Conservation (phyloP, 2,888 invertebrate genomes). For the Athrips mouffetella region DNA sequence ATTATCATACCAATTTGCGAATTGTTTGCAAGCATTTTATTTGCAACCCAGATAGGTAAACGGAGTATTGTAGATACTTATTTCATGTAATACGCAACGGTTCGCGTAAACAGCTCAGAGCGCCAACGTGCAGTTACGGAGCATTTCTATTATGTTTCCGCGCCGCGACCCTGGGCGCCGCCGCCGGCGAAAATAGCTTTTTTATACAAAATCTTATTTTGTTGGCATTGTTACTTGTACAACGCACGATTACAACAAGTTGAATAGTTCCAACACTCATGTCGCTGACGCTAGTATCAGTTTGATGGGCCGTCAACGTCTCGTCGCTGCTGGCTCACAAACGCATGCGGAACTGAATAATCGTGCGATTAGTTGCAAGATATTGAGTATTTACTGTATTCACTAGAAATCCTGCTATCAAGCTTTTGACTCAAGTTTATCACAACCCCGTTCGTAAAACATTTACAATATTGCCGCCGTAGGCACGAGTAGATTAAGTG, state of each 20-base stretch:
- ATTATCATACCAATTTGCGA: too few relatives aligned
- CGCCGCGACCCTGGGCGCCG: constrained; percentile 38
- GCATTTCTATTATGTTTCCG: constrained; percentile 32
- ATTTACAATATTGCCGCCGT: too few relatives aligned
- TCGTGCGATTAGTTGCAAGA: constrained; percentile 2
- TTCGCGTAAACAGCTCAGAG: neutral
- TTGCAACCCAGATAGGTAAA: too few relatives aligned
- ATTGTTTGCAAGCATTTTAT: too few relatives aligned
- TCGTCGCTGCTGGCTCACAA: neutral
- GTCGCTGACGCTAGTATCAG: constrained; percentile 20
- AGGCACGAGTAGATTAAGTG: constrained; percentile 1
- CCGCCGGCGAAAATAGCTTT: constrained; percentile 42
- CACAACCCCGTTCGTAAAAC: neutral
- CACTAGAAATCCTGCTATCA: neutral
- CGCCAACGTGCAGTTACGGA: constrained; percentile 10
- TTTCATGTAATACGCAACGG: too few relatives aligned
- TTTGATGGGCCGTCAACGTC: neutral
- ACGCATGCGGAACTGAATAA: constrained; percentile 7
- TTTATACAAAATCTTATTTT: constrained; percentile 40
- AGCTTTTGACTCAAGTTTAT: neutral
- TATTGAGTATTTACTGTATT: neutral
- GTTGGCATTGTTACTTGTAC: constrained; percentile 30
- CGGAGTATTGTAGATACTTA: too few relatives aligned
- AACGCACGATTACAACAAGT: constrained; percentile 19
- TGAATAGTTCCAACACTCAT: constrained; percentile 29